Evolutionary conservation across 30 jellyfish, hydroid and myxozoan species (phyloP), one percentile per base, ranked within the genome.

Genomic region (Phacellophora camtschatica): DNA sequence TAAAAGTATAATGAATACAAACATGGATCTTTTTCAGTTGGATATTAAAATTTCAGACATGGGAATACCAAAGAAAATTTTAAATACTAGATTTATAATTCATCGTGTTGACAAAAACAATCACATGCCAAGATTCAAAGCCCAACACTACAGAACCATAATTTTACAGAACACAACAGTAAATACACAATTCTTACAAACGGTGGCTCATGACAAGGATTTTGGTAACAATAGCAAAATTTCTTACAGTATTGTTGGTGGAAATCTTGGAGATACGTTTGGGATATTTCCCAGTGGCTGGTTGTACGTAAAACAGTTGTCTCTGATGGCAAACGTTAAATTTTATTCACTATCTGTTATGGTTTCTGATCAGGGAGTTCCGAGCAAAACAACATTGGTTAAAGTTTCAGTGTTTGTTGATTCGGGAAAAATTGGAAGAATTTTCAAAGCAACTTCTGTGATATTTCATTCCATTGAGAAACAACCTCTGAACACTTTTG

Each of bases 231-330:
- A 84, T 31, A 51, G 86, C 35, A 71, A 64, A 34, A 65, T 67
- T 37, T 28, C 66, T 11, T 72, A 53, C 46, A 30, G 74, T 12
- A 84, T 84, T 48, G 20, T 23, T 15, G 46, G 71, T 31, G 95
- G 95, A 19, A 84, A 84, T 84, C 35, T 33, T 22, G 95, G 78
- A 1, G 42, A 62, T 63, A 58, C 71, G 2, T 84, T 84, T 84
- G 88, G 88, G 18, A 63, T 84, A 18, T 84, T 84, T 42, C 95
- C 95, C 0, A 72, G 86, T 84, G 95, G 95, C 70, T 67, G 84
- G 88, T n/a, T 84, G 13, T 84, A 56, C 37, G 22, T 84, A 35
- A 84, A 65, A 43, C 27, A 66, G 46, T 29, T 84, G 23, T 22
- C 84, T 4, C 10, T 68, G 24, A 20, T 46, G 10, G 72, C 34